Percentiles rank a stretch among this genome's conserved stretches.
Evolutionary conservation across 2,888 invertebrate species (phyloP).

Genomic region (Drosophila lutescens): DNA sequence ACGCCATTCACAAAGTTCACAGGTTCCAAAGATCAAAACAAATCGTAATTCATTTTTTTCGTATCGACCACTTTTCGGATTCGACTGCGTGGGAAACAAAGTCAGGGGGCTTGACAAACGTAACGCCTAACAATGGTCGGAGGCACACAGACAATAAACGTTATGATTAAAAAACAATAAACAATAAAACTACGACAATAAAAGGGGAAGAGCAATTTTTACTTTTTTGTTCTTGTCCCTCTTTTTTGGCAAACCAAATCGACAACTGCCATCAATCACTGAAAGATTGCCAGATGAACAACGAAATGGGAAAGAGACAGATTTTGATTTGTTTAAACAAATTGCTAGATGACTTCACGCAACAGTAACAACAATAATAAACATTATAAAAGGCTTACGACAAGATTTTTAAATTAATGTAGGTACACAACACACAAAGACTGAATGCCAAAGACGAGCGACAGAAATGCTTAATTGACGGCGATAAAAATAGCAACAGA

Average conservation of each 20-base stretch:
- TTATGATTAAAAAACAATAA: constrained; percentile 76
- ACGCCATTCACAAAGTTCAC: constrained; percentile 53
- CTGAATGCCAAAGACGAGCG: constrained; percentile 45
- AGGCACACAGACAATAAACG: constrained; percentile 62
- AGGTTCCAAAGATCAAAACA: constrained; percentile 32
- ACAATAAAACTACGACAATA: constrained; percentile 58
- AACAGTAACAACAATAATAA: constrained; percentile 42
- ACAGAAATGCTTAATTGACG: constrained; percentile 22
- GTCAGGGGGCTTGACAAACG: constrained; percentile 40
- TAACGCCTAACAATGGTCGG: constrained; percentile 54
- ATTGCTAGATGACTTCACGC: constrained; percentile 71
- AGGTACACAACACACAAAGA: constrained; percentile 25
- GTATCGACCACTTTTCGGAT: constrained; percentile 34
- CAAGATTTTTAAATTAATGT: constrained; percentile 61
- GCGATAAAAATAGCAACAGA: constrained; percentile 42
- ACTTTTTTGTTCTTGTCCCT: constrained; percentile 1
- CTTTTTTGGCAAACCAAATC: constrained; percentile 47
- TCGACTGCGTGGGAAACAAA: constrained; percentile 68
- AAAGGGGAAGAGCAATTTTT: constrained; percentile 39
- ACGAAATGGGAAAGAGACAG: constrained; percentile 35
- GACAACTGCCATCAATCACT: constrained; percentile 64
- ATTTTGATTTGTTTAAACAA: constrained; percentile 66
- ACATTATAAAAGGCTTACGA: constrained; percentile 44
- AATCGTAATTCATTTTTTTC: constrained; percentile 27
- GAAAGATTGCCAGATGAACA: constrained; percentile 33